These are phyloP conservation scores for Euwallacea fornicatus DNA, from an alignment of 1,140 invertebrate genomes.

Conservation along the genomic window DNA sequence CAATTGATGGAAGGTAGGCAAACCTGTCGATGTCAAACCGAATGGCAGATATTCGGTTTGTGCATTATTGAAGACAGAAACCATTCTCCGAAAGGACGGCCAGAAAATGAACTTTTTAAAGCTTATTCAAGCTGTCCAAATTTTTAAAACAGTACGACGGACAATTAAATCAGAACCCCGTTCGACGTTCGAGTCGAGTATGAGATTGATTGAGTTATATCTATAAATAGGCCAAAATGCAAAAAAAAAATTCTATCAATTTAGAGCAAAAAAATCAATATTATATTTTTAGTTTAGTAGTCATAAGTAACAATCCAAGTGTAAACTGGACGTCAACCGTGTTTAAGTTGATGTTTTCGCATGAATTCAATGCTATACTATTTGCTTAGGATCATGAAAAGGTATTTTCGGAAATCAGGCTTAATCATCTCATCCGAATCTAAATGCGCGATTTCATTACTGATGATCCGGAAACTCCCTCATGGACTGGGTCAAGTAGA, in stretches of 20 bases:
- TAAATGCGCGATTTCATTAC: neutral
- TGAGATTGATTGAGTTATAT: too few relatives aligned
- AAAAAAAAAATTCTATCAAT: too few relatives aligned
- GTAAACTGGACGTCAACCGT: slow-evolving; percentile 29
- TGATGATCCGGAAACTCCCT: neutral
- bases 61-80: neutral
- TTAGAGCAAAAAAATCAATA: too few relatives aligned
- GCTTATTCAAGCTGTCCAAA: neutral
- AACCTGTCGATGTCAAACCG: slow-evolving; percentile 2
- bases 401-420: slow-evolving; percentile 19
- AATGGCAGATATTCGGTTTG: neutral
- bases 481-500: too few relatives aligned
- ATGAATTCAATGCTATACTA: slow-evolving; percentile 25
- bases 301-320: slow-evolving; percentile 8
- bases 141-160: too few relatives aligned
- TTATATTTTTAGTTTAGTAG: slow-evolving; percentile 3
- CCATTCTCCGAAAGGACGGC: neutral
- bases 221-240: too few relatives aligned
- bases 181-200: too few relatives aligned
- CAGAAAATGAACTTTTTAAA: neutral
- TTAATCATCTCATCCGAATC: slow-evolving; percentile 17
- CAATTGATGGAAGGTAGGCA: neutral
- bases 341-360: slow-evolving; percentile 33
- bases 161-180: too few relatives aligned
- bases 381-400: slow-evolving; percentile 27